Evolutionary conservation across 2,888 invertebrate species (phyloP).

Genomic region (Anodontia alba): DNA sequence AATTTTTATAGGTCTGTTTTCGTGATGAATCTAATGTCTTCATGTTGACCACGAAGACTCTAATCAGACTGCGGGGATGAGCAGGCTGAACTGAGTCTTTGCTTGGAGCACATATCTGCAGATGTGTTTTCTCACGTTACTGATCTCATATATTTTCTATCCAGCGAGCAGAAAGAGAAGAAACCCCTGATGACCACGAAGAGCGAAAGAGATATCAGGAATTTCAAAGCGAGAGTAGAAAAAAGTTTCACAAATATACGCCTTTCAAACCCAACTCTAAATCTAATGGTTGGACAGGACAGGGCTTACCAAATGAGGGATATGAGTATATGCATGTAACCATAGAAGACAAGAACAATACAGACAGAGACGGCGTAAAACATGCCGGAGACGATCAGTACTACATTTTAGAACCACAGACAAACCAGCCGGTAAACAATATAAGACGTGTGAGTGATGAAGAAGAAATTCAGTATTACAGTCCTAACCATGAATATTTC

Average conservation of each 20-base stretch:
- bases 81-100: too few relatives aligned
- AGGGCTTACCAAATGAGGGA: not conserved
- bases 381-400: not conserved
- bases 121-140: too few relatives aligned
- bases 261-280: not conserved
- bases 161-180: not conserved
- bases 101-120: too few relatives aligned
- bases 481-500: not conserved
- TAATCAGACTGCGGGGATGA: too few relatives aligned
- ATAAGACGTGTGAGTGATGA: constrained; percentile 6
- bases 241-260: constrained; percentile 7
- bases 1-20: too few relatives aligned
- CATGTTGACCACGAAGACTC: too few relatives aligned
- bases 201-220: not conserved
- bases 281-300: not conserved
- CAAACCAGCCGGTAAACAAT: not conserved
- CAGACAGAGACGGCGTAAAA: not conserved
- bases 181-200: not conserved
- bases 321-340: constrained; percentile 2
- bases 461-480: not conserved
- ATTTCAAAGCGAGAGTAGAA: not conserved
- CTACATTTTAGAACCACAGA: not conserved
- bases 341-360: not conserved
- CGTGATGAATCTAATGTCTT: too few relatives aligned
- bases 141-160: not conserved